phyloP scores from a whole-genome alignment of 2,113 vertebrate genomes.

The Oostethus manadensis region DNA sequence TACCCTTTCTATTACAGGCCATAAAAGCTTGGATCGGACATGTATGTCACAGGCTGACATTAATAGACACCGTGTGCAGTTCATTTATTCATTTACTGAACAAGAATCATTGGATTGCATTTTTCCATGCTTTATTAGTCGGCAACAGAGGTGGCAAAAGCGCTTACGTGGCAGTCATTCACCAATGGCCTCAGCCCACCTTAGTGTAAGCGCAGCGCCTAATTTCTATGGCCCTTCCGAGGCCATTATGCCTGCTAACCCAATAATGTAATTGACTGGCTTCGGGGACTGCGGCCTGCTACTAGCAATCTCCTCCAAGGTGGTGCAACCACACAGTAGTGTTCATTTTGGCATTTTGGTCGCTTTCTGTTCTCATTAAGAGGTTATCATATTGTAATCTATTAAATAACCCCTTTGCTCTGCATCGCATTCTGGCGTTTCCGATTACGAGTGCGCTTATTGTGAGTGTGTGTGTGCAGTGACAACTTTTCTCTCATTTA shows the following conservation, averaged over 20 bases:
- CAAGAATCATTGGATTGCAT: slow-evolving; percentile 31
- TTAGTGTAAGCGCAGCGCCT: slow-evolving; percentile 51
- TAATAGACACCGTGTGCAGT: slow-evolving; percentile 44
- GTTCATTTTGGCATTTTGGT: slow-evolving; percentile 27
- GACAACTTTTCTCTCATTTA: neutral
- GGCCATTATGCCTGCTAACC: slow-evolving; percentile 59
- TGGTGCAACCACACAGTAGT: slow-evolving; percentile 29
- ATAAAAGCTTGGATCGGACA: neutral
- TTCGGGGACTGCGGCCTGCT: slow-evolving; percentile 42
- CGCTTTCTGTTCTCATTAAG: slow-evolving; percentile 19
- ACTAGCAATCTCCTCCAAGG: slow-evolving; percentile 38
- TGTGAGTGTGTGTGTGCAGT: neutral
- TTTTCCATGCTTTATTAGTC: slow-evolving; percentile 41
- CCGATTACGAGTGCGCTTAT: slow-evolving; percentile 3
- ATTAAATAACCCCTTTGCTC: slow-evolving; percentile 12
- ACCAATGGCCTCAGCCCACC: slow-evolving; percentile 43
- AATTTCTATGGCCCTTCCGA: slow-evolving; percentile 65
- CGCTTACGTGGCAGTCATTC: slow-evolving; percentile 54
- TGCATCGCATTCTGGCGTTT: slow-evolving; percentile 12
- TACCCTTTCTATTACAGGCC: neutral
- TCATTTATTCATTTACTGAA: slow-evolving; percentile 29
- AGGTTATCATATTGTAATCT: slow-evolving; percentile 15
- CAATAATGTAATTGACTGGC: slow-evolving; percentile 65
- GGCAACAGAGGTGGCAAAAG: slow-evolving; percentile 16
- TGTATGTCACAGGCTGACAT: slow-evolving; percentile 41